Conservation (phyloP, 2,797 vertebrate genomes). For the Vultur gryphus region DNA sequence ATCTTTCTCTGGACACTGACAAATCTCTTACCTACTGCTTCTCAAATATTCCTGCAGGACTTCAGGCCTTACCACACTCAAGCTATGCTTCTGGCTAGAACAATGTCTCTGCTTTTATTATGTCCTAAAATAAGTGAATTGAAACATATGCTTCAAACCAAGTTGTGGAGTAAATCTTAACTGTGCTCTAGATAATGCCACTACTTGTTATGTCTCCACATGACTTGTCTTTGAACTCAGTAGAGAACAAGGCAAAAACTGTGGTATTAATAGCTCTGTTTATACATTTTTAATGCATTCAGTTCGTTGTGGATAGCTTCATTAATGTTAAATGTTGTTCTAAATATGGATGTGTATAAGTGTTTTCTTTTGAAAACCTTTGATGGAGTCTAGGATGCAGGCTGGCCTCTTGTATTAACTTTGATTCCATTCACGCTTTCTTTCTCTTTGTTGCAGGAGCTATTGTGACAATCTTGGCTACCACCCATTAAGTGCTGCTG, state of each 20-base stretch:
- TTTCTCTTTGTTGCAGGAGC: slow-evolving; percentile 84
- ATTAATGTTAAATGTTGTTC: slow-evolving; percentile 60
- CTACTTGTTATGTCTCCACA: slow-evolving; percentile 36
- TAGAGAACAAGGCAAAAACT: slow-evolving; percentile 32
- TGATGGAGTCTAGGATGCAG: background rate
- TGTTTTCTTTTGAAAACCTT: slow-evolving; percentile 36
- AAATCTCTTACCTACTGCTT: background rate
- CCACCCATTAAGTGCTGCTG: slow-evolving; percentile 95
- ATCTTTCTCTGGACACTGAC: background rate
- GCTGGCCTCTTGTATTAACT: background rate
- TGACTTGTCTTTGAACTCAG: slow-evolving; percentile 63
- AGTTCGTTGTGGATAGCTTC: slow-evolving; percentile 32
- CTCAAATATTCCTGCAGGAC: background rate
- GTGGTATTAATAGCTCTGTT: slow-evolving; percentile 57
- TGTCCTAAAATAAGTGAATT: background rate
- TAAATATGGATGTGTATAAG: slow-evolving; percentile 16
- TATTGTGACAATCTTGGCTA: slow-evolving; percentile 99
- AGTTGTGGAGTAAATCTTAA: slow-evolving; percentile 16
- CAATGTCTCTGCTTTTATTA: background rate
- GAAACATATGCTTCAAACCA: background rate
- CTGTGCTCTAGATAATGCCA: slow-evolving; percentile 18
- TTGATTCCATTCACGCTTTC: background rate
- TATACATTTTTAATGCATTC: slow-evolving; percentile 61
- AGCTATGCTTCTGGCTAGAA: background rate
- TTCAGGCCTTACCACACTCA: background rate